Evolutionary conservation across 2,797 vertebrate genomes (phyloP).

Genomic region (Sebastes cheni): DNA sequence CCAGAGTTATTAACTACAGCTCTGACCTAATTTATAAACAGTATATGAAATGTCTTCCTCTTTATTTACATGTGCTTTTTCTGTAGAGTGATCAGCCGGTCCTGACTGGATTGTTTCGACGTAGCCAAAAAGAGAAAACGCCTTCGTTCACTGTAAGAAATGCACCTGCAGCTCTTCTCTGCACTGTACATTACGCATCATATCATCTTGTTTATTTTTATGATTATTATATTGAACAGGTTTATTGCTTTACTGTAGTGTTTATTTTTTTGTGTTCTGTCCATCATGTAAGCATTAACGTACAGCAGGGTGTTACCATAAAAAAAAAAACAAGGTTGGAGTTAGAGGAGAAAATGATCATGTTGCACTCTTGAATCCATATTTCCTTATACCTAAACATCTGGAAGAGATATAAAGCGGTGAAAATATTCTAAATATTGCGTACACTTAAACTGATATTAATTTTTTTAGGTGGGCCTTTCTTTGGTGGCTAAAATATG

Average conservation of each 20-base stretch:
- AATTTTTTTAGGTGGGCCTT: rapidly evolving
- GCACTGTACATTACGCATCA: neutral
- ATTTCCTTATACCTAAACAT: no score
- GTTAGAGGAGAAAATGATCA: no score
- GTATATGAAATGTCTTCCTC: neutral
- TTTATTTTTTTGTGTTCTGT: neutral
- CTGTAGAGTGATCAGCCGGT: constrained; percentile 13
- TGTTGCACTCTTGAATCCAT: no score
- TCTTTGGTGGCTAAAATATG: no score
- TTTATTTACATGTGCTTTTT: neutral
- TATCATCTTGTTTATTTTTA: neutral
- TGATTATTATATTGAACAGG: neutral
- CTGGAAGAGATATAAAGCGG: neutral
- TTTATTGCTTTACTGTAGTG: neutral
- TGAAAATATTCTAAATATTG: no score
- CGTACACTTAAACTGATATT: no score
- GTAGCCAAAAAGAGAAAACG: constrained; percentile 49
- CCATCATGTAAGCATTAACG: neutral
- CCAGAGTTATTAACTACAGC: neutral
- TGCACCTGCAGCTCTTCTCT: neutral
- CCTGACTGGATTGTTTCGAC: constrained; percentile 34
- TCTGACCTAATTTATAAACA: neutral
- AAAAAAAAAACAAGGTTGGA: no score
- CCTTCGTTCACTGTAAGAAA: constrained; percentile 55
- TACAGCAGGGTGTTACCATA: neutral